Percentiles rank a stretch among this genome's conserved stretches.
Conservation (phyloP, 2,113 vertebrate species). For the Pseudonaja textilis region DNA sequence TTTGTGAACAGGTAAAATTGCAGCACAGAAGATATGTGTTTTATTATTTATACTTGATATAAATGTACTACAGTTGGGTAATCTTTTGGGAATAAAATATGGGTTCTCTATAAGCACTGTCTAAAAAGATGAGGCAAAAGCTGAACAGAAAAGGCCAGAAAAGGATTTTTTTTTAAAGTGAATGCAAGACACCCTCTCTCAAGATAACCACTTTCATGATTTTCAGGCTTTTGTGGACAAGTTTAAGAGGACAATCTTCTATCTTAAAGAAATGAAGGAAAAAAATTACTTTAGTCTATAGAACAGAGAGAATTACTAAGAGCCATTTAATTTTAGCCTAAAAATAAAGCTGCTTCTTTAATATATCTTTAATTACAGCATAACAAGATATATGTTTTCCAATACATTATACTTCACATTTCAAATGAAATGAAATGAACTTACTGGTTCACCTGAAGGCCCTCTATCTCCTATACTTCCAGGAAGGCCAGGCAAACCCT, state of each 20-base stretch:
- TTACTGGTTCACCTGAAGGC: slow-evolving; percentile 84
- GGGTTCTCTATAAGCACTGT: not conserved
- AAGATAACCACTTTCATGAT: not conserved
- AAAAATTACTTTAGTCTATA: too few relatives aligned
- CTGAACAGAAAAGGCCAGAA: not conserved
- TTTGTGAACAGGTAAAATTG: not conserved
- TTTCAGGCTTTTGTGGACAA: not conserved
- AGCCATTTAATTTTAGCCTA: not conserved
- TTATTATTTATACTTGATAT: not conserved
- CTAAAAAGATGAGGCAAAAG: not conserved
- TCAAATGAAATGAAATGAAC: slow-evolving; percentile 64
- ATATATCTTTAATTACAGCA: slow-evolving; percentile 42
- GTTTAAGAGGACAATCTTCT: not conserved
- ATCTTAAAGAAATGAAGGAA: not conserved
- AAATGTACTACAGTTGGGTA: not conserved
- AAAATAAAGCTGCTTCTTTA: not conserved
- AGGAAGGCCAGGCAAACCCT: slow-evolving; percentile 81
- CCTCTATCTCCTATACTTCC: slow-evolving; percentile 83
- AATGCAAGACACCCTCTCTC: not conserved
- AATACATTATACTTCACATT: slow-evolving; percentile 11
- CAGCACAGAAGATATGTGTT: not conserved
- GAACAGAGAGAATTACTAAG: not conserved
- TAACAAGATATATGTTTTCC: slow-evolving; percentile 16
- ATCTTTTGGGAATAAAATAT: not conserved
- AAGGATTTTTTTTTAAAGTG: not conserved